These are phyloP conservation scores for Podarcis siculus DNA, from an alignment of 2,797 vertebrate genomes.

Conservation along the genomic window DNA sequence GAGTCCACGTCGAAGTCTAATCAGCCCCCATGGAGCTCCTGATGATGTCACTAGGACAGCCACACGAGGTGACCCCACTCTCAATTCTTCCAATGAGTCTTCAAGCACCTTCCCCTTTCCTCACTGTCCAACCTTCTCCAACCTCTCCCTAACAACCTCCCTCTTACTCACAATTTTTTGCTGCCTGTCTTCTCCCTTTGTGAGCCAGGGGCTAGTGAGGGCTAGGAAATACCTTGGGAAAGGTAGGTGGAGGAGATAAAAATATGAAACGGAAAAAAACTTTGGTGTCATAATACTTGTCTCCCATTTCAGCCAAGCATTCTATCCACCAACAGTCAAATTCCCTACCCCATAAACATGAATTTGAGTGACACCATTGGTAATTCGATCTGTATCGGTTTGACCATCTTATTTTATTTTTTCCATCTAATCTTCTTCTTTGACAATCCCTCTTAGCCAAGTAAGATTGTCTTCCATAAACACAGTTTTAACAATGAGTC, in stretches of 20 bases:
- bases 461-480: no score
- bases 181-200: neutral
- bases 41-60: no score
- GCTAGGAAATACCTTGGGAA: neutral
- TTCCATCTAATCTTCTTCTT: no score
- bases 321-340: neutral
- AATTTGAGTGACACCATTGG: no score
- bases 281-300: neutral
- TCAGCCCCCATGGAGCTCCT: no score
- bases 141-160: no score
- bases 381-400: no score
- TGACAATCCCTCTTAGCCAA: no score
- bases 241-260: neutral
- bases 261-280: neutral
- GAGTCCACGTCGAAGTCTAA: neutral
- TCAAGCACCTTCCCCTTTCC: neutral
- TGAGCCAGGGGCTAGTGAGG: neutral
- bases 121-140: no score
- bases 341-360: neutral
- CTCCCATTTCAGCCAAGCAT: neutral
- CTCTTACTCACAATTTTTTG: no score
- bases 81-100: neutral
- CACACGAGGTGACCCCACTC: neutral
- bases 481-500: no score
- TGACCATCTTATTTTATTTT: no score